phyloP scores from a whole-genome alignment of 2,888 invertebrate species.

The Digitonthophagus gazella region DNA sequence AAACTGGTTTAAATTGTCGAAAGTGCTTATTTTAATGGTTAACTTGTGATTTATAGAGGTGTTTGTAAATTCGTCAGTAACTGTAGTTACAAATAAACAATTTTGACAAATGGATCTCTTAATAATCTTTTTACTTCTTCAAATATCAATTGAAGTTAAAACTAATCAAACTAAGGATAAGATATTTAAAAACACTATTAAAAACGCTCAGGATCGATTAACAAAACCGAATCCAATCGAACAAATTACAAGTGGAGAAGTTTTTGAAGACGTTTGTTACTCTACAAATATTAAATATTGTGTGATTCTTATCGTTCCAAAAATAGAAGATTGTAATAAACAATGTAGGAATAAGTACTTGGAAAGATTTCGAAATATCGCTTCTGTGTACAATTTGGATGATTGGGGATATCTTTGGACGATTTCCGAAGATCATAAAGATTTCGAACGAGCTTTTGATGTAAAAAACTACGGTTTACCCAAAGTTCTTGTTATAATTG shows the following conservation, averaged over 20 bases:
- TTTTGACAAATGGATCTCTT: too few species aligned
- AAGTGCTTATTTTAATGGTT: too few species aligned
- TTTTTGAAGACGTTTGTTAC: conserved; percentile 7
- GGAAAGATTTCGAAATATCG: not conserved
- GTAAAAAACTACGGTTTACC: not conserved
- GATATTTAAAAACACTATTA: too few species aligned
- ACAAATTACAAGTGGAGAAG: not conserved
- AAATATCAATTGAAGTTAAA: not conserved
- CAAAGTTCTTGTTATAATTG: not conserved
- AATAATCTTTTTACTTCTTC: too few species aligned
- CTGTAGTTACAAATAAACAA: too few species aligned
- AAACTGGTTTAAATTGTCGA: too few species aligned
- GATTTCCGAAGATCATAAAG: not conserved
- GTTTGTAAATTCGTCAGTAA: too few species aligned
- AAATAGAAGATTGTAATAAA: not conserved
- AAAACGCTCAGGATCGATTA: not conserved
- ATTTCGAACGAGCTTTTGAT: not conserved
- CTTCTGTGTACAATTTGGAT: not conserved
- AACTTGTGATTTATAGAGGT: too few species aligned
- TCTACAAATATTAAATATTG: not conserved
- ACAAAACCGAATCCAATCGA: not conserved
- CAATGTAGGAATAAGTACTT: not conserved
- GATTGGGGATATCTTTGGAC: conserved; percentile 7
- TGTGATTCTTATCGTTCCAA: not conserved
- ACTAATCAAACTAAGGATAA: not conserved